Evolutionary conservation across 2,888 invertebrate genomes (phyloP).

Genomic region (Tenodera sinensis): DNA sequence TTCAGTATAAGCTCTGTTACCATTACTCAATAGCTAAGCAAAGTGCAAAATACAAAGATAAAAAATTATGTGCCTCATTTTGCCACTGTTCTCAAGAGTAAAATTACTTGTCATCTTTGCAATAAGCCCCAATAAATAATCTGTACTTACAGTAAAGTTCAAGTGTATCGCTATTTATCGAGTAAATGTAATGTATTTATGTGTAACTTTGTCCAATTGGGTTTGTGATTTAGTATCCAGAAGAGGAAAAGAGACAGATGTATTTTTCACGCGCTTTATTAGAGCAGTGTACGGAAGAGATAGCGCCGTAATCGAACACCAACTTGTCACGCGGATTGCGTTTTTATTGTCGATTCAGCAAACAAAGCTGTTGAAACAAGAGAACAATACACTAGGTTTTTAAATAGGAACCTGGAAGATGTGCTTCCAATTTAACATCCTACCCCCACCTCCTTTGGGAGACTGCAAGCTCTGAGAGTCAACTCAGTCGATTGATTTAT

Average conservation of each 20-base stretch:
- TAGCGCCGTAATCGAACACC: neutral
- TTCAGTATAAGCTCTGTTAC: no score
- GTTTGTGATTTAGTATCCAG: neutral
- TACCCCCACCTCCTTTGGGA: neutral
- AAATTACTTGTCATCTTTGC: no score
- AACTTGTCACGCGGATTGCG: neutral
- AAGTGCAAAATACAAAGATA: no score
- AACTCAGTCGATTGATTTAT: conserved; percentile 25
- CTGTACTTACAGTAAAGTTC: neutral
- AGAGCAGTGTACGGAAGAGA: neutral
- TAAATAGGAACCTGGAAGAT: neutral
- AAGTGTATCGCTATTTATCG: neutral
- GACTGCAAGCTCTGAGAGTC: neutral
- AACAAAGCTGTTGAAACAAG: neutral
- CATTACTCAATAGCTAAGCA: no score
- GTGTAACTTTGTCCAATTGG: no score
- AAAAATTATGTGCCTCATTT: no score
- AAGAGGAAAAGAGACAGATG: neutral
- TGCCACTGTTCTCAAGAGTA: no score
- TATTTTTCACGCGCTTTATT: neutral
- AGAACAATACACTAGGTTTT: neutral
- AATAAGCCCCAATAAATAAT: neutral
- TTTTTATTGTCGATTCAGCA: neutral
- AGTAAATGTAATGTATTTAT: neutral
- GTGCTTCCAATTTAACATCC: neutral